phyloP scores from a whole-genome alignment of 2,888 invertebrate genomes.

The Byasa hedistus region DNA sequence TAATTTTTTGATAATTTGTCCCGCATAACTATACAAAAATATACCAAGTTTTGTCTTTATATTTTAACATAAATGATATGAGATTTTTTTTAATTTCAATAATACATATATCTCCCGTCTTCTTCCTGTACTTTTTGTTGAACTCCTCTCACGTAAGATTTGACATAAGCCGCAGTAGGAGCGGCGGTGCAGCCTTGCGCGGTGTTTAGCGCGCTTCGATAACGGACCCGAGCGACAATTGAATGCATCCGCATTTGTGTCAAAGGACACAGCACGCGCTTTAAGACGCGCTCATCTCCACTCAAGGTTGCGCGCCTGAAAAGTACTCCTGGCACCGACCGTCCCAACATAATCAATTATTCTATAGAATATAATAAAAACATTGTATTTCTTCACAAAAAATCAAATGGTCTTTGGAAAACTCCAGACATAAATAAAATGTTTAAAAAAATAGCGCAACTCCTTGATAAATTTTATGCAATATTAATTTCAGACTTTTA shows the following conservation, averaged over 20 bases:
- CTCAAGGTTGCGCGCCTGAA: constrained; percentile 61
- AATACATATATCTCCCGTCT: neutral
- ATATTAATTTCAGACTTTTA: no score
- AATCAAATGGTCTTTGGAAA: no score
- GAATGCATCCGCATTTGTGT: constrained; percentile 77
- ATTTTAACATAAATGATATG: no score
- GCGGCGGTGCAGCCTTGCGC: constrained; percentile 59
- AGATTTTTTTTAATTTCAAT: no score
- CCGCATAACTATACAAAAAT: no score
- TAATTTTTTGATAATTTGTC: no score
- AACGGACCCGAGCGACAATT: constrained; percentile 68
- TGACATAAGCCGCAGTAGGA: constrained; percentile 33
- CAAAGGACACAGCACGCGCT: constrained; percentile 74
- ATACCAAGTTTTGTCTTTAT: no score
- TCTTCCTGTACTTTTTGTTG: neutral
- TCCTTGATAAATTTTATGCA: no score
- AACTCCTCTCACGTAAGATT: constrained; percentile 14
- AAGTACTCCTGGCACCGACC: constrained; percentile 27
- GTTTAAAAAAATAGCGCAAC: no score
- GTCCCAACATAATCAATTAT: neutral
- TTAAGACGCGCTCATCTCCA: constrained; percentile 68
- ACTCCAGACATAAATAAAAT: no score
- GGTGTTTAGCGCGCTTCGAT: constrained; percentile 76
- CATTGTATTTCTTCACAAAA: no score
- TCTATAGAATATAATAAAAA: no score